Evolutionary conservation across 2,113 vertebrate genomes (phyloP).

Genomic region (Poecile atricapillus): DNA sequence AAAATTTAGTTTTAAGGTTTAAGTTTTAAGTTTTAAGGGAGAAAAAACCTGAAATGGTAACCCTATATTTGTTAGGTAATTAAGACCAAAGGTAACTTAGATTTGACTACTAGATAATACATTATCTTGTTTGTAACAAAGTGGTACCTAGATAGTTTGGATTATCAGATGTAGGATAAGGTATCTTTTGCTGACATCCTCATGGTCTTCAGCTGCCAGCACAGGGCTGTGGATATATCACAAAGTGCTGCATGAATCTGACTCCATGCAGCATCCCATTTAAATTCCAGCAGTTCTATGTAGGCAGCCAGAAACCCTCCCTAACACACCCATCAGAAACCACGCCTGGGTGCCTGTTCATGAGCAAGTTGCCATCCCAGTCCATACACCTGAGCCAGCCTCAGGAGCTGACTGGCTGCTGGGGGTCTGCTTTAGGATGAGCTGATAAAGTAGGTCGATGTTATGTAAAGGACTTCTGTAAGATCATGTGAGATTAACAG

Average conservation of each 20-base stretch:
- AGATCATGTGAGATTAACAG: background rate
- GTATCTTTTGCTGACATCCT: background rate
- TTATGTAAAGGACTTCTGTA: background rate
- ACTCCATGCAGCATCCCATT: rapidly evolving
- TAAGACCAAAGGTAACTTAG: background rate
- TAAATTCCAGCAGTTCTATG: background rate
- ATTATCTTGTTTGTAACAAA: background rate
- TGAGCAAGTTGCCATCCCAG: background rate
- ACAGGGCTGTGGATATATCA: background rate
- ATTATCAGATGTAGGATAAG: background rate
- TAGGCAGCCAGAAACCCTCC: background rate
- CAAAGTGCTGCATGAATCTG: background rate
- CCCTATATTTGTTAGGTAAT: background rate
- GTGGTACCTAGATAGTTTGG: background rate
- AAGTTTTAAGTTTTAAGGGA: background rate
- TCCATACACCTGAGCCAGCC: background rate
- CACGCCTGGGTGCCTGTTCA: rapidly evolving
- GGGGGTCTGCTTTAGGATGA: background rate
- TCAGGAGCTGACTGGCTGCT: background rate
- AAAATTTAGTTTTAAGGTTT: background rate
- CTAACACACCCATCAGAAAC: rapidly evolving
- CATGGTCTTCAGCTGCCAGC: background rate
- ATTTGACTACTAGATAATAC: background rate
- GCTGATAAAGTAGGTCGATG: background rate
- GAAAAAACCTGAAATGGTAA: background rate